Base-by-base conservation (phyloP, 2,113 vertebrate species). In the Dendrocopos noguchii region DNA sequence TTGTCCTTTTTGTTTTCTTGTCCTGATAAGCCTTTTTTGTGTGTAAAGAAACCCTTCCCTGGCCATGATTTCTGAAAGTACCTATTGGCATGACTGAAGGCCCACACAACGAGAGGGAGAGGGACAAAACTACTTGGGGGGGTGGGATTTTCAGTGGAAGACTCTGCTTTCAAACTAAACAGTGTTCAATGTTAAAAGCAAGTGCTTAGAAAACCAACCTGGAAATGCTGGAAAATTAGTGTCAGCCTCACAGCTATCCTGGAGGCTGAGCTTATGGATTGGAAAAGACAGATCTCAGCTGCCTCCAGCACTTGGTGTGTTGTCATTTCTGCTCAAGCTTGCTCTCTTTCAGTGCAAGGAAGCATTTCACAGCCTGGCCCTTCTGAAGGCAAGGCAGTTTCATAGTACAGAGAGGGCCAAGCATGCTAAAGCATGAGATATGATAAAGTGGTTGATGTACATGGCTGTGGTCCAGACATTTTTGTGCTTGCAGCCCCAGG, bases 141-240 rank as follows among this genome's bases (percentile, higher is more conserved):
- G 27, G 65, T 55, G n/a, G 27, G n/a, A 75, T 79, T 22, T 57
- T 68, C 57, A 46, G 14, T 27, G n/a, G 29, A 61, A 84, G 50
- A 18, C 66, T 70, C 44, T 29, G 47, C n/a, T 76, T 39, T 82
- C 44, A 76, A 89, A 61, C 16, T 15, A 61, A 72, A 25, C 15
- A 25, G 4, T 7, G 16, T 57, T 67, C 27, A 66, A 2, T 8
- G 22, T 52, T 71, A 42, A 10, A 56, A 74, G 4, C 6, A 92
- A 84, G 4, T 50, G 12, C 56, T 87, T 87, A 34, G 36, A 66
- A 94, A 87, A 64, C 11, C 10, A 74, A 93, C 36, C 27, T 87
- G 82, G 64, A 67, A 82, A 46, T 46, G 12, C 55, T 31, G 44
- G 31, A 83, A 87, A 90, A 85, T 36, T 31, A 22, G 10, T 70